Base-by-base conservation (phyloP, 2,797 vertebrate genomes). In the Ctenopoma multispine region DNA sequence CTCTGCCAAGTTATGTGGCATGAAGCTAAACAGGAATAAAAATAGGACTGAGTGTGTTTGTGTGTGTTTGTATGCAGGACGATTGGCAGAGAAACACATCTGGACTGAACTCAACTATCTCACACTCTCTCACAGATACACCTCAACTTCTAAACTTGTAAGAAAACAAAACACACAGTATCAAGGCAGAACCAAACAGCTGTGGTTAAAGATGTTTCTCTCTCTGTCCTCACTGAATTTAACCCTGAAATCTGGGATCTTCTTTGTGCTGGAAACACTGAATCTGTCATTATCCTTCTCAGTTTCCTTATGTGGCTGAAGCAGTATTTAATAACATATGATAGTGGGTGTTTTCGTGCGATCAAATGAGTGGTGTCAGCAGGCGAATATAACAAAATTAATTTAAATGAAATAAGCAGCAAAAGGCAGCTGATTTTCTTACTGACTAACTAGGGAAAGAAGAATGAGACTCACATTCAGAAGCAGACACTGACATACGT, bases 21-120 rank as follows among this genome's bases (percentile, higher is more conserved):
- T 92, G 69, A 90, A 94, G 87, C 86, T 93, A 94, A 94, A 91
- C 89, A 51, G 86, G 92, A 93, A 84, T 90, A 90, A 93, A 94
- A 93, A 93, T 88, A 92, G 85, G 77, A 62, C 76, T 74, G 48
- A 18, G 64, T 76, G 79, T 55, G 55, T 61, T 70, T 61, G 75
- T 75, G 59, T 75, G 81, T 72, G 72, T 24, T 46, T 68, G 63
- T 38, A 27, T 69, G 69, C 63, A 59, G 46, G 61, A 31, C 48
- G 55, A 57, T 17, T 13, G 63, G 64, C 54, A 81, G 65, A 75
- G 79, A 69, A 72, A 83, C 61, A 69, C 76, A 88, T 82, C 87
- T 79, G 83, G 77, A 83, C 82, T 57, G 56, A 78, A 73, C 59
- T 53, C 50, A 53, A 61, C 68, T 57, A 29, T 63, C 57, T 72